Evolutionary conservation across 2,113 vertebrate species (phyloP), one percentile per base, ranked within the genome.

Genomic region (Gorsachius goisagi): DNA sequence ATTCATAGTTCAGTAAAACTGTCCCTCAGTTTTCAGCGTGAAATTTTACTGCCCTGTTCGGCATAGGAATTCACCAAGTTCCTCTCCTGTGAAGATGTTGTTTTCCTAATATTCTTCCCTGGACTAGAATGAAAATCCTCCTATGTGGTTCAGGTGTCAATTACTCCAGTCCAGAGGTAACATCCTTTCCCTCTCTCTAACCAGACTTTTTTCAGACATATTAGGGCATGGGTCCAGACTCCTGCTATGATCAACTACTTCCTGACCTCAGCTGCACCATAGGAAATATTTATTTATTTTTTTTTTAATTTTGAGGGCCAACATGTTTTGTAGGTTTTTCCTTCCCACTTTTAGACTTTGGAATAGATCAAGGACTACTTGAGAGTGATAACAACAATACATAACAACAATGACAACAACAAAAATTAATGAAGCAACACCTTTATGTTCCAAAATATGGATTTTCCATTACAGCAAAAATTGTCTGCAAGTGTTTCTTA

Each of bases 261-360:
- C 72, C 62, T 91, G 82, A 89, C 85, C 95, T 95, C 85, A 91
- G 67, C 78, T 83, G 73, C 79, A 91, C 87, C 66, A 83, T 19
- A 93, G 62, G 27, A 76, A 71, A 26, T 15, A 6, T 53, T 41
- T 58, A 44, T 53, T 81, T 47, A 39, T 19, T 45, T 50, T 50
- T 79, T 45, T 53, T 39, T 60, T 63, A 27, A 30, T 91, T 89
- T 79, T 79, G 93, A 90, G 28, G 35, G 13, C 8, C 10, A 68
- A 24, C 33, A 49, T 47, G 3, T 87, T 88, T 87, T 79, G 60
- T 24, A 77, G 5, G 19, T 52, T 83, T 91, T 89, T 68, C 55
- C 12, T 89, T 90, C 58, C 35, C 23, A 12, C 6, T 85, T 60
- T 94, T 41, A 82, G 21, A 81, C n/a, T 59, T 80, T n/a, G 10